Conservation (phyloP, 2,113 vertebrate genomes). For the Aegotheles bennettii region DNA sequence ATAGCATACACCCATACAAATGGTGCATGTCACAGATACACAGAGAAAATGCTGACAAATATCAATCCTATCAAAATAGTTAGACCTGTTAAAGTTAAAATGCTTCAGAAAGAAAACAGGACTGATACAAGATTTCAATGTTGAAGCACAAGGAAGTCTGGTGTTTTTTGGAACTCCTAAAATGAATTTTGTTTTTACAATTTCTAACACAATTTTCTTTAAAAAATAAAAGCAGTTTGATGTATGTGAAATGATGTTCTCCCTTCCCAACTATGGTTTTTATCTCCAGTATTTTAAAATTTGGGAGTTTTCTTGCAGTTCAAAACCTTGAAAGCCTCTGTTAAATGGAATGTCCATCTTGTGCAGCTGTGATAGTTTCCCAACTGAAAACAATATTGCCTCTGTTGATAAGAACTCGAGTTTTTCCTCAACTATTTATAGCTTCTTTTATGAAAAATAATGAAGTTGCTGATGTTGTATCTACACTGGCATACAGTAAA, state of each 20-base stretch:
- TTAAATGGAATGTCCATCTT: not conserved
- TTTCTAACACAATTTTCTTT: not conserved
- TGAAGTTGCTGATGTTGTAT: not conserved
- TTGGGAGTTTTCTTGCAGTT: not conserved
- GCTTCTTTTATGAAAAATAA: conserved; percentile 29
- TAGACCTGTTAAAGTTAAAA: not conserved
- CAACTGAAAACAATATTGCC: conserved; percentile 25
- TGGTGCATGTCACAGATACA: rapidly evolving
- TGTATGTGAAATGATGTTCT: not conserved
- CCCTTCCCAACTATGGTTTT: not conserved
- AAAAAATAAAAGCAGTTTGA: too few relatives aligned
- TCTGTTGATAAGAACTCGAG: conserved; percentile 1
- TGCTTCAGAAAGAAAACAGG: not conserved
- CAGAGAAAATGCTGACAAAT: not conserved
- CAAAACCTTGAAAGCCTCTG: not conserved
- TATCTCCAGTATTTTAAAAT: not conserved
- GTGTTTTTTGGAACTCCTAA: not conserved
- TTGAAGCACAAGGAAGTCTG: not conserved
- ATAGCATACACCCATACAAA: not conserved
- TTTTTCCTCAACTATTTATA: conserved; percentile 6
- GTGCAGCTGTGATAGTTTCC: not conserved
- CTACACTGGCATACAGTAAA: not conserved
- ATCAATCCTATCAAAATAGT: not conserved
- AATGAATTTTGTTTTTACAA: not conserved
- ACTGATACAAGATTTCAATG: not conserved